phyloP scores from a whole-genome alignment of 1,140 invertebrate genomes.

The Ceratina australensis region DNA sequence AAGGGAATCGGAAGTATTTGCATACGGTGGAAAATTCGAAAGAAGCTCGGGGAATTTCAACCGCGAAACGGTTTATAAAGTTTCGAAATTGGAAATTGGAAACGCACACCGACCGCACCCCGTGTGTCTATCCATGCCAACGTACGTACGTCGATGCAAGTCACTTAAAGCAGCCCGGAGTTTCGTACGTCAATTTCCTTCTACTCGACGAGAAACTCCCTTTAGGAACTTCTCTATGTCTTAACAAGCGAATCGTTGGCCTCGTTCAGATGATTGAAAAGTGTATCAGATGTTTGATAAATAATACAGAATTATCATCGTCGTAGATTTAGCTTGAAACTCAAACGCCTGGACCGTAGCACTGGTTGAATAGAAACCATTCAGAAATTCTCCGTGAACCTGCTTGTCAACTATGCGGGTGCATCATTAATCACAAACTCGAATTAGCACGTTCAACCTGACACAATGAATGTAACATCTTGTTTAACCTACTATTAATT shows the following conservation, averaged over 20 bases:
- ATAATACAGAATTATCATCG: too few relatives aligned
- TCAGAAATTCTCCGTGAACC: not conserved
- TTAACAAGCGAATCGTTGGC: too few relatives aligned
- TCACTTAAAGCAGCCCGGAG: conserved; percentile 9
- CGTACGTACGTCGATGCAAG: too few relatives aligned
- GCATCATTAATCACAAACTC: not conserved
- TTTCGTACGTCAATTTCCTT: conserved; percentile 36
- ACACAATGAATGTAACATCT: not conserved
- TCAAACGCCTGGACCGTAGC: too few relatives aligned
- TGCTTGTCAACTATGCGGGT: not conserved
- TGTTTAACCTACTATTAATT: not conserved
- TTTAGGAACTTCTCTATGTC: not conserved
- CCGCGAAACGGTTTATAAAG: conserved; percentile 42
- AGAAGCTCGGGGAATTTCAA: conserved; percentile 39
- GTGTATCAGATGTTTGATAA: too few relatives aligned
- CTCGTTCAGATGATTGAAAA: too few relatives aligned
- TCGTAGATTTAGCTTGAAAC: too few relatives aligned
- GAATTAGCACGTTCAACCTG: not conserved
- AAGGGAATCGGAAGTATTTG: conserved; percentile 39
- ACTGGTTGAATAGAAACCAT: not conserved
- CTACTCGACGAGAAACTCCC: conserved; percentile 8
- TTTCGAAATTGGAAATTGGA: conserved; percentile 50
- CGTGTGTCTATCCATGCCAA: conserved; percentile 24
- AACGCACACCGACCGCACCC: conserved; percentile 25
- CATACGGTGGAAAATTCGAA: conserved; percentile 41